Evolutionary conservation across 2,113 vertebrate genomes (phyloP), one percentile per base, ranked within the genome.

Genomic region (Periophthalmodon schlosseri): DNA sequence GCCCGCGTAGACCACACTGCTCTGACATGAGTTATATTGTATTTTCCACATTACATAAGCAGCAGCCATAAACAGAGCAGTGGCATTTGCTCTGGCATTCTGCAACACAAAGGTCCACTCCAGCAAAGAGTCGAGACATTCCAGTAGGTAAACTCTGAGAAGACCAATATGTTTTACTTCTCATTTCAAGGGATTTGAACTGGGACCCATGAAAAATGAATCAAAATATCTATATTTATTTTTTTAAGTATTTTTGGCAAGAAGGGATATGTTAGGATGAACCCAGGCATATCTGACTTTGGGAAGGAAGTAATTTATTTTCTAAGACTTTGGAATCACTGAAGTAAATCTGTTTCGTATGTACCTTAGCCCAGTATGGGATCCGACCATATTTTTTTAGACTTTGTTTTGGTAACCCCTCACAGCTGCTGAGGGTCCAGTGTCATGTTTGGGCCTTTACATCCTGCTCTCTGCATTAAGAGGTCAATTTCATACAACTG

Each of bases 391-490:
- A 10, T 66, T 79, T 84, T 76, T 77, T 81, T 74, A 76, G 75
- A 78, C 64, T 69, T 39, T 68, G 21, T 58, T 69, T 83, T 72
- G 63, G 60, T 72, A 44, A 84, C 75, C 69, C 23, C 0, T 8
- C 76, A 44, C 84, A 88, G 88, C 86, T 88, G 88, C 65, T 64
- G 73, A 73, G 57, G 78, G 82, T 87, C 84, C 66, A 68, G 75
- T 84, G 75, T 79, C 88, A 54, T 64, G 81, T 81, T 68, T 75
- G 60, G 8, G 70, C 64, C 79, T 70, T 69, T 44, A 73, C 39
- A 61, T 54, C 16, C 1, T 68, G 80, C 77, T 44, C 77, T 52
- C 65, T 52, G 72, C 75, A 79, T 63, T 74, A 74, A 57, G 15
- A 77, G 76, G 88, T 89, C 69, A 70, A 67, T 73, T 66, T 65